Evolutionary conservation across 2,888 invertebrate genomes (phyloP), one percentile per base, ranked within the genome.

Genomic region (Oasisia sp.): DNA sequence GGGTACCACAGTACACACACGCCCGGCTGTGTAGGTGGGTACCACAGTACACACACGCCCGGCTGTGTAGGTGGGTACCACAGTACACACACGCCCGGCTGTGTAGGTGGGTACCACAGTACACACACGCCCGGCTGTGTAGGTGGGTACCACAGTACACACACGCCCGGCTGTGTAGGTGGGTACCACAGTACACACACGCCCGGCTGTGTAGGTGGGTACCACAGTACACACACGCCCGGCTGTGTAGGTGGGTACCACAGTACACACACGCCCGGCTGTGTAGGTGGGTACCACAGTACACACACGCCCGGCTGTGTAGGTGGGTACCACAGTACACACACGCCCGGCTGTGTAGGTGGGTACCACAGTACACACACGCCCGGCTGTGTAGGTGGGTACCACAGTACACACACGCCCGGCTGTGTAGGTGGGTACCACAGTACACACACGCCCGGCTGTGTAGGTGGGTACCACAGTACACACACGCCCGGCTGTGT

Each of bases 21-120:
- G 98, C 99, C 95, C 97, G 99, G 93, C 97, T 99, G 74, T 97
- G 97, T 95, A 99, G 97, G 95, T 95, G 92, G 89, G 93, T 90
- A 32, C n/a, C n/a, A n/a, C 99, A 99, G 95, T 99, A 99, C 95
- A 97, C 98, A 27, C 99, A 99, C 96, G 98, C 99, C 95, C 97
- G 99, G 93, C 97, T 99, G 74, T 97, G 97, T 95, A 99, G 97
- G 95, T 95, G 92, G 89, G 93, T 90, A 32, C n/a, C n/a, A n/a
- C 99, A 99, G 95, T 99, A 99, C 95, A 97, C 98, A 27, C 99
- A 99, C 96, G 98, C 99, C 95, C 97, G 99, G 93, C 97, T 99
- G 74, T 97, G 97, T 95, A 99, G 97, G 95, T 95, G 92, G 89
- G 93, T 90, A 32, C n/a, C n/a, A n/a, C 99, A 99, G 95, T 99